Evolutionary conservation across 1,140 invertebrate species (phyloP).

Genomic region (Calephelis nemesis): DNA sequence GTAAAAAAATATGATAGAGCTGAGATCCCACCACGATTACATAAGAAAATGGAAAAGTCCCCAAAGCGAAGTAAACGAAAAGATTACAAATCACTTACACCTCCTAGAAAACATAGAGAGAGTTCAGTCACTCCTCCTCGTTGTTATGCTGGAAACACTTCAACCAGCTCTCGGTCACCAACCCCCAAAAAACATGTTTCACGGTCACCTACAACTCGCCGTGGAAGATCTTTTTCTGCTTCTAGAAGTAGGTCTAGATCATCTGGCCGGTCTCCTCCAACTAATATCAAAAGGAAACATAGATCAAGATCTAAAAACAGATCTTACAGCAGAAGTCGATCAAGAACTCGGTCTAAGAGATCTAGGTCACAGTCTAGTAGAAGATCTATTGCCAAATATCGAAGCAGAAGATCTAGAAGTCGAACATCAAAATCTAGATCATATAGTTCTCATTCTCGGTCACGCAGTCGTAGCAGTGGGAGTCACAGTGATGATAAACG

Average conservation of each 20-base stretch:
- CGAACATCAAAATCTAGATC: constrained; percentile 47
- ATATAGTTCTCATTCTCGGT: constrained; percentile 42
- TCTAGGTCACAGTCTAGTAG: constrained; percentile 42
- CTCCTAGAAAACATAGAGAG: constrained; percentile 46
- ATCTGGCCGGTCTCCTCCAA: constrained; percentile 38
- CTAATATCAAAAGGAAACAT: constrained; percentile 42
- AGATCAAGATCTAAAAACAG: constrained; percentile 43
- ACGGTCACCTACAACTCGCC: constrained; percentile 34
- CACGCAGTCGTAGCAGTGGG: constrained; percentile 42
- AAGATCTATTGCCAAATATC: constrained; percentile 45
- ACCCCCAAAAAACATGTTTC: constrained; percentile 50
- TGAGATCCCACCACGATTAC: constrained; percentile 45
- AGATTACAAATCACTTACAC: constrained; percentile 37
- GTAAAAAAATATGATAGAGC: constrained; percentile 48
- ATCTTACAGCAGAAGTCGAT: constrained; percentile 46
- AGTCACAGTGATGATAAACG: constrained; percentile 58
- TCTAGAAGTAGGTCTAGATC: constrained; percentile 41
- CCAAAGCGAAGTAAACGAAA: constrained; percentile 51
- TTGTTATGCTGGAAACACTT: constrained; percentile 54
- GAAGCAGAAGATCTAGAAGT: constrained; percentile 38
- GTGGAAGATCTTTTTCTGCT: constrained; percentile 37
- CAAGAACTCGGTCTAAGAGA: constrained; percentile 41
- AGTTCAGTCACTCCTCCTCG: constrained; percentile 64
- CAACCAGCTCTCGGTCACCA: constrained; percentile 46
- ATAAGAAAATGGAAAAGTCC: constrained; percentile 43